Conservation (phyloP, 2,888 invertebrate species). For the Masnerella sp. region DNA sequence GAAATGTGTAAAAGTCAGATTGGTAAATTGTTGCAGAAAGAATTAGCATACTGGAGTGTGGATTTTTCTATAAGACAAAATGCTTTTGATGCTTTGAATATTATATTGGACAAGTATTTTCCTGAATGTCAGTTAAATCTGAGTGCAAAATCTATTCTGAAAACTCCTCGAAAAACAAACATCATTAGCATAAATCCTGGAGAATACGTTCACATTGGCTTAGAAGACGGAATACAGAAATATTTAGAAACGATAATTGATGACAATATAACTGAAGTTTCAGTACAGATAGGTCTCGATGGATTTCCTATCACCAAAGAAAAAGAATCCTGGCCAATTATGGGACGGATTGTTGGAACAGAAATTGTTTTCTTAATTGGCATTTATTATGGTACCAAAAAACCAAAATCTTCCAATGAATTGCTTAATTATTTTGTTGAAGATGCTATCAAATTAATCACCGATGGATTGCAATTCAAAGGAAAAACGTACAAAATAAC, state of each 20-base stretch:
- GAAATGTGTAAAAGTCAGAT: neutral
- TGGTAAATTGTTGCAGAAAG: neutral
- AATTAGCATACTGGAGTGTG: conserved; percentile 2
- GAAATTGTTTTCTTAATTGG: neutral
- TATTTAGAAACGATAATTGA: neutral
- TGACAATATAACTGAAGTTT: neutral
- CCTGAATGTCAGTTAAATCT: neutral
- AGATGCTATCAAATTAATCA: neutral
- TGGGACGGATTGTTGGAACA: neutral
- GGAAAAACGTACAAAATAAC: neutral
- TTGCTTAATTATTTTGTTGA: neutral
- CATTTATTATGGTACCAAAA: neutral
- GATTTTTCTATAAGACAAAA: neutral
- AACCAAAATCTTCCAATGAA: neutral
- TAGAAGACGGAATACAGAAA: neutral
- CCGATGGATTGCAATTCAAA: neutral
- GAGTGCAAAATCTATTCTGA: neutral
- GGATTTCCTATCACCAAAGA: neutral
- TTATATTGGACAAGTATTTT: neutral
- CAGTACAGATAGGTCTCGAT: neutral
- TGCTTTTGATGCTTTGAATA: conserved; percentile 5
- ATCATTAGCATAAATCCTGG: neutral
- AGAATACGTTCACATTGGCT: neutral
- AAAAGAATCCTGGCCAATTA: neutral
- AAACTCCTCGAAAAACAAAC: conserved; percentile 1